A percentile compares a stretch with the other conserved stretches of the same genome.
phyloP scores from a whole-genome alignment of 2,797 vertebrate species.

The Buphagus erythrorhynchus region DNA sequence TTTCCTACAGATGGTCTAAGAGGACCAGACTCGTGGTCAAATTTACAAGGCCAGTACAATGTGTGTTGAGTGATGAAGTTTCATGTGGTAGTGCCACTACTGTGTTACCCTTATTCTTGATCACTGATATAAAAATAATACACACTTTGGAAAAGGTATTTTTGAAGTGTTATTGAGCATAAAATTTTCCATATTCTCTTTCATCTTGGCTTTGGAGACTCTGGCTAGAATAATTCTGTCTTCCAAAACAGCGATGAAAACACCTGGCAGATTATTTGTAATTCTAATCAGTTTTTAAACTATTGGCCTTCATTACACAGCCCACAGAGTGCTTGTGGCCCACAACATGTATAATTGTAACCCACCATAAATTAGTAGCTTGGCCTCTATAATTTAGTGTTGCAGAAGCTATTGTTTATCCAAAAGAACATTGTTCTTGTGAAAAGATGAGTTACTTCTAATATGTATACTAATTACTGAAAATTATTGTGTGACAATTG shows the following conservation, averaged over 20 bases:
- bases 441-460: constrained; percentile 66
- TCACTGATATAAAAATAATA: background rate
- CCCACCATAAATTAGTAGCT: constrained; percentile 65
- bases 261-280: constrained; percentile 70
- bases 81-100: background rate
- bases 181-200: background rate
- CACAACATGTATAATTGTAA: constrained; percentile 71
- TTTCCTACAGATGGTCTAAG: background rate
- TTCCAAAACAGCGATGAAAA: constrained; percentile 51
- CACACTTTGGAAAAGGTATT: background rate
- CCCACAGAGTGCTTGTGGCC: constrained; percentile 63
- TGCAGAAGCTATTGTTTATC: constrained; percentile 69
- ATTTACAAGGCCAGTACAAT: background rate
- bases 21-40: background rate
- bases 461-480: constrained; percentile 67
- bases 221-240: background rate
- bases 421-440: constrained; percentile 61
- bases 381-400: constrained; percentile 61
- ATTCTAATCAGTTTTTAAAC: constrained; percentile 70
- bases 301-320: constrained; percentile 71
- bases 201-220: constrained; percentile 11
- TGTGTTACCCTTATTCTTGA: background rate
- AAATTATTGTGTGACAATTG: constrained; percentile 69
- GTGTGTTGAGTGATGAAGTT: background rate
- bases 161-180: background rate